Evolutionary conservation across 1,140 invertebrate genomes (phyloP).

Genomic region (Propsilocerus akamusi): DNA sequence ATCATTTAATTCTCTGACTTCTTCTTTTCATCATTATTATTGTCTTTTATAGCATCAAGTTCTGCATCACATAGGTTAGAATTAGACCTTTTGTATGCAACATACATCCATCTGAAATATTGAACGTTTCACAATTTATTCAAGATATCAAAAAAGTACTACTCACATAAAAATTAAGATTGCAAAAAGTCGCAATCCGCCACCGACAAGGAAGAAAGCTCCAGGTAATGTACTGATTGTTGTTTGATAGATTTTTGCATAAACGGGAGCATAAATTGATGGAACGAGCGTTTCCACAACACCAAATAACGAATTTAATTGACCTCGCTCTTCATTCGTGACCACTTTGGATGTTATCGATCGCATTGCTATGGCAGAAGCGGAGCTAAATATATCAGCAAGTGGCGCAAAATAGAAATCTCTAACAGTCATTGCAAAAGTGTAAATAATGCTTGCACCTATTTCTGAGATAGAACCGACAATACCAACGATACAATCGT

Average conservation of each 20-base stretch:
- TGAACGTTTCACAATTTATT: no score
- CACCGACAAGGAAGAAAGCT: slow-evolving; percentile 5
- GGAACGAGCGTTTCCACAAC: slow-evolving; percentile 1
- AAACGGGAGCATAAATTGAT: slow-evolving; percentile 5
- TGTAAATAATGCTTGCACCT: slow-evolving; percentile 4
- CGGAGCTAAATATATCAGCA: slow-evolving; percentile 2
- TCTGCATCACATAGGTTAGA: no score
- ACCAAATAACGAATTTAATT: slow-evolving; percentile 1
- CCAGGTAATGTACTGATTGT: slow-evolving; percentile 3
- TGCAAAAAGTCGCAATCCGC: background rate
- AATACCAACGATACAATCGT: slow-evolving; percentile 5
- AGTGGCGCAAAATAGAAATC: slow-evolving; percentile 4
- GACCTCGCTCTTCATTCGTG: background rate
- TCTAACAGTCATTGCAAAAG: background rate
- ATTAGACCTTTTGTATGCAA: no score
- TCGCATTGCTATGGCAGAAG: slow-evolving; percentile 12
- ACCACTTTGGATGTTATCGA: background rate
- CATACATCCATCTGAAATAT: no score
- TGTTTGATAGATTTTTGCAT: slow-evolving; percentile 1
- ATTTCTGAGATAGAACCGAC: slow-evolving; percentile 5
- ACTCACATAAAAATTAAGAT: background rate
- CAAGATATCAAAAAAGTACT: no score
- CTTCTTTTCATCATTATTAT: no score
- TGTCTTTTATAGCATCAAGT: no score
- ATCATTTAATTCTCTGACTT: no score